A percentile compares a stretch with the other conserved stretches of the same genome.
Evolutionary conservation across 2,888 invertebrate species (phyloP).

Genomic region (Drosophila formosana): DNA sequence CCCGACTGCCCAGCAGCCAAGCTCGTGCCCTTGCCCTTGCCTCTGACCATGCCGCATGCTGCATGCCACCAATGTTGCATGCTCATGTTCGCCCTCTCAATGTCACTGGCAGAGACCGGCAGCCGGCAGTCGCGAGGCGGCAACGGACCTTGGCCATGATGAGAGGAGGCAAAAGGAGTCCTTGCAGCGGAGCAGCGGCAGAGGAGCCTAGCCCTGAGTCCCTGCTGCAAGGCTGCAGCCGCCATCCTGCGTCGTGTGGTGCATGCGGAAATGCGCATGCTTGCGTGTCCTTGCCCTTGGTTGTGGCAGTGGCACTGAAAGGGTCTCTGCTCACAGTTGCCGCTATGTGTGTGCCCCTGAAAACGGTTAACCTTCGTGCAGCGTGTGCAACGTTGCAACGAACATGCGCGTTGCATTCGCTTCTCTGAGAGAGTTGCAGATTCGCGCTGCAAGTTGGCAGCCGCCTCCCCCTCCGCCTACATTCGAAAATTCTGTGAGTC

Average conservation of each 20-base stretch:
- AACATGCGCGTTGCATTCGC: constrained; percentile 67
- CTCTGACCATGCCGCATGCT: constrained; percentile 7
- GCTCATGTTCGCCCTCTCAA: constrained; percentile 46
- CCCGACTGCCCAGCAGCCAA: constrained; percentile 40
- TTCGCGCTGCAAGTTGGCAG: constrained; percentile 25
- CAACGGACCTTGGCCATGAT: constrained; percentile 59
- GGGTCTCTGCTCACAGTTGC: constrained; percentile 30
- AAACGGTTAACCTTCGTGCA: constrained; percentile 75
- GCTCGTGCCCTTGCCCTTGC: not conserved
- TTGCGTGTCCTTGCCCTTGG: constrained; percentile 85
- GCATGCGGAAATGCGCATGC: constrained; percentile 83
- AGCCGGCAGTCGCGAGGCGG: constrained; percentile 12
- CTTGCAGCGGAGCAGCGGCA: not conserved
- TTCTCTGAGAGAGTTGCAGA: constrained; percentile 21
- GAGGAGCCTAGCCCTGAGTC: constrained; percentile 29
- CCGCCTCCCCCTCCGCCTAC: constrained; percentile 22
- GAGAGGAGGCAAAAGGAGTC: constrained; percentile 11
- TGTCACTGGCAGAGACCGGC: constrained; percentile 60
- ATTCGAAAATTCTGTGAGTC: not conserved
- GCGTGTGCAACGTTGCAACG: constrained; percentile 37
- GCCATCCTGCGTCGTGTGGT: constrained; percentile 23
- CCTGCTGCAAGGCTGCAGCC: constrained; percentile 33
- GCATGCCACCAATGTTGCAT: not conserved
- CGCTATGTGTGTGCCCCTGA: constrained; percentile 54
- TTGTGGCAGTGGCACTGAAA: constrained; percentile 44